These are phyloP conservation scores for Amazona ochrocephala DNA, from an alignment of 2,797 vertebrate species.

Conservation along the genomic window DNA sequence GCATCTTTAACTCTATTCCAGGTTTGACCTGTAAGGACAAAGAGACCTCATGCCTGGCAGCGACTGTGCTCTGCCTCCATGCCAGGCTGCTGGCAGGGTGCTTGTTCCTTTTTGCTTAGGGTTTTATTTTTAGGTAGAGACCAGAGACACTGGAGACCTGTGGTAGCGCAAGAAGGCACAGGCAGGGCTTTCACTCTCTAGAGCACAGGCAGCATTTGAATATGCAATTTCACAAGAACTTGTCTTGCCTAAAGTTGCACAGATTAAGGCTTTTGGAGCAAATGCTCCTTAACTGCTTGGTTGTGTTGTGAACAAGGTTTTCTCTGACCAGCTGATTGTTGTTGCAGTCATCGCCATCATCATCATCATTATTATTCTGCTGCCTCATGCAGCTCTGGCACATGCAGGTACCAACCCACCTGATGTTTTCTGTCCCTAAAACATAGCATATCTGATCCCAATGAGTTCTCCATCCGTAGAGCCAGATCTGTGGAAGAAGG, in stretches of 20 bases:
- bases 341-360: background rate
- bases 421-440: background rate
- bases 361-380: background rate
- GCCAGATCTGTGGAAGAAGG: background rate
- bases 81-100: constrained; percentile 13
- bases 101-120: constrained; percentile 22
- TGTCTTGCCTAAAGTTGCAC: background rate
- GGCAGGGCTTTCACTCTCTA: background rate
- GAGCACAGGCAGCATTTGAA: background rate
- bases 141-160: background rate
- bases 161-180: rapidly evolving
- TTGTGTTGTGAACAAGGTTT: background rate
- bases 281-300: background rate
- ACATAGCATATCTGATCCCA: background rate
- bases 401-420: background rate
- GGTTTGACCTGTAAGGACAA: constrained; percentile 64
- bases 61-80: background rate
- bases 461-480: rapidly evolving
- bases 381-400: background rate
- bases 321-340: background rate
- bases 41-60: constrained; percentile 28
- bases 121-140: constrained; percentile 66
- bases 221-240: background rate
- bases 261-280: background rate
- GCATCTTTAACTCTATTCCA: background rate